Conservation (phyloP, 2,797 vertebrate species). For the Hemitrygon akajei region DNA sequence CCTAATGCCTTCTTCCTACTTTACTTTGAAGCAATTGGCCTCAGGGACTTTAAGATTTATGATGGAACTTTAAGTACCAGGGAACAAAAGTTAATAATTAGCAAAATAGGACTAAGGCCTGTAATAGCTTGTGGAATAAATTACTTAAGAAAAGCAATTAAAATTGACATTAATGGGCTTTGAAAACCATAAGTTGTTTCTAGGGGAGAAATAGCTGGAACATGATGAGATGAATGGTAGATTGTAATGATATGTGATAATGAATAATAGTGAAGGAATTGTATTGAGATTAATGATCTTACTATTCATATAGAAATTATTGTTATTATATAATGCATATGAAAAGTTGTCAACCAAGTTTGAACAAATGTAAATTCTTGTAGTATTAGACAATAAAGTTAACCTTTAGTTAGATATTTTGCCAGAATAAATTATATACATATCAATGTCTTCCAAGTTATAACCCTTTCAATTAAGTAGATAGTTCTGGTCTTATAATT, state of each 20-base stretch:
- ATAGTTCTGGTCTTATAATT: not conserved
- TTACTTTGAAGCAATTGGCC: no score
- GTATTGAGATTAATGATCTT: not conserved
- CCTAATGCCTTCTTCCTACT: no score
- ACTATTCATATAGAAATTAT: not conserved
- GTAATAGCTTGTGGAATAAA: not conserved
- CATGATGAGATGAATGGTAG: not conserved
- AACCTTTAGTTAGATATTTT: not conserved
- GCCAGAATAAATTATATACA: not conserved
- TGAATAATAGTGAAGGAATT: not conserved
- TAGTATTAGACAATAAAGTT: not conserved
- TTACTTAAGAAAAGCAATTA: not conserved
- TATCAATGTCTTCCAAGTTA: not conserved
- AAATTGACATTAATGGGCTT: not conserved
- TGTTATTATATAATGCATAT: not conserved
- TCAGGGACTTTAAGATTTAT: no score
- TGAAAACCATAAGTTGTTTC: not conserved
- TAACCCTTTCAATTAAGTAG: not conserved
- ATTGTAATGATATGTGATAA: not conserved
- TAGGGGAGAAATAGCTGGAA: not conserved
- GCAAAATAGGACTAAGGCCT: no score
- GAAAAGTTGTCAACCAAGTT: not conserved
- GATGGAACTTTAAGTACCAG: no score
- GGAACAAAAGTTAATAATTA: no score
- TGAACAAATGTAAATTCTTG: not conserved